Evolutionary conservation across 2,797 vertebrate genomes (phyloP).

Genomic region (Halcyon badia): DNA sequence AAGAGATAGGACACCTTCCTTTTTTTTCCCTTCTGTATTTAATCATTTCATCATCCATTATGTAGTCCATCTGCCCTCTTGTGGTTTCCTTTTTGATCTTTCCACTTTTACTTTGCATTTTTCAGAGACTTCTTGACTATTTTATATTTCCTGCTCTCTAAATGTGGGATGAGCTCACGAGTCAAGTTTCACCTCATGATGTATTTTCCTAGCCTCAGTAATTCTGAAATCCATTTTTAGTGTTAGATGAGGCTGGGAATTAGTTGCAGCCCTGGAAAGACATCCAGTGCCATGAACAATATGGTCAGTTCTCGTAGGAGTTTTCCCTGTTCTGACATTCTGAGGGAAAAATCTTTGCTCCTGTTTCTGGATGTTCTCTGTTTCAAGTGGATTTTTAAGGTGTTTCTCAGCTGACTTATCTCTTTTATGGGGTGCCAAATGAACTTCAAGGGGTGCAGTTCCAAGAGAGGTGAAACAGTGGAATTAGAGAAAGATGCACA

Average conservation of each 20-base stretch:
- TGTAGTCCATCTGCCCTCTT: conserved; percentile 80
- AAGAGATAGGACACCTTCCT: conserved; percentile 18
- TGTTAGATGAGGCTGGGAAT: conserved; percentile 12
- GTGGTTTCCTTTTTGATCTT: conserved; percentile 74
- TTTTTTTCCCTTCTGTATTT: conserved; percentile 8
- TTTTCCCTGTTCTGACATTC: not conserved
- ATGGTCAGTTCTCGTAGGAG: not conserved
- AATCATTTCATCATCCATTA: conserved; percentile 65
- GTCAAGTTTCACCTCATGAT: conserved; percentile 36
- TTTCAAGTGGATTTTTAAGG: not conserved
- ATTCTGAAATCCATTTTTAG: conserved; percentile 49
- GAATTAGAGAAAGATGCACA: not conserved
- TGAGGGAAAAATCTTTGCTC: not conserved
- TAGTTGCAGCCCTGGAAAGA: conserved; percentile 30
- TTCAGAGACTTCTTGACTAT: conserved; percentile 46
- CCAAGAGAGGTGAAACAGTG: not conserved
- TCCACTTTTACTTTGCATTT: conserved; percentile 59
- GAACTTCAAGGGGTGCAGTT: not conserved
- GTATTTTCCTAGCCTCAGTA: conserved; percentile 51
- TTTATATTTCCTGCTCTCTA: conserved; percentile 57
- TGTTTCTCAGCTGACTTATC: not conserved
- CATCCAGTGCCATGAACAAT: not conserved
- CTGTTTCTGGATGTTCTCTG: not conserved
- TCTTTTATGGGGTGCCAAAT: not conserved
- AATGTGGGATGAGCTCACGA: conserved; percentile 47